Conservation (phyloP, 2,113 vertebrate genomes). For the Butorides virescens region DNA sequence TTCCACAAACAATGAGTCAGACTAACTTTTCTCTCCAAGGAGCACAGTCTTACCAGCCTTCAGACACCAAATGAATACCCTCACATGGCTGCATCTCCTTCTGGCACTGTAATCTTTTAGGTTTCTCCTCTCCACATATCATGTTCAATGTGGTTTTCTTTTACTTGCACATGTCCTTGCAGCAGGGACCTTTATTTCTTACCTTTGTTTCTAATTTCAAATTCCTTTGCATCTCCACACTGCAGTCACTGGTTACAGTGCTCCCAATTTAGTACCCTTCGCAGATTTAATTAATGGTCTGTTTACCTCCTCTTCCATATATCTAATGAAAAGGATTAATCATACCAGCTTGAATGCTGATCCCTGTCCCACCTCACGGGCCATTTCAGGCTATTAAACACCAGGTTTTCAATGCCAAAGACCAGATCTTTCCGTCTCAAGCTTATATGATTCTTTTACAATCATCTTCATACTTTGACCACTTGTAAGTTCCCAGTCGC, state of each 20-base stretch:
- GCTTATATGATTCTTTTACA: neutral
- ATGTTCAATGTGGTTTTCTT: neutral
- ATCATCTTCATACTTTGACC: neutral
- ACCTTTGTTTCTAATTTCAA: constrained; percentile 5
- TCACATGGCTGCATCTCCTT: neutral
- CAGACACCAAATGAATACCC: neutral
- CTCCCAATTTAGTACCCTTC: constrained; percentile 7
- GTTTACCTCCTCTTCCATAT: constrained; percentile 37
- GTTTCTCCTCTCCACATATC: neutral
- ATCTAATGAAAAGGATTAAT: constrained; percentile 53
- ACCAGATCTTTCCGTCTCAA: neutral
- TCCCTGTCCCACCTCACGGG: neutral
- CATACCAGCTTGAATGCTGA: constrained; percentile 5
- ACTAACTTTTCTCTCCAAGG: neutral
- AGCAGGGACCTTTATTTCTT: neutral
- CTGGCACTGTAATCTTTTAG: neutral
- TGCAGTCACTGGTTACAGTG: neutral
- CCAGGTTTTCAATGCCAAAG: neutral
- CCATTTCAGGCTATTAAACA: neutral
- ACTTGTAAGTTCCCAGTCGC: neutral
- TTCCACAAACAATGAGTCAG: neutral
- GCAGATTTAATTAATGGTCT: constrained; percentile 50
- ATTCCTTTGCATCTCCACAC: neutral
- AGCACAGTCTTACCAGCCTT: neutral
- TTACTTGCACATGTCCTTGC: neutral